Evolutionary conservation across 2,113 vertebrate species (phyloP).

Genomic region (Megaceryle maxima): DNA sequence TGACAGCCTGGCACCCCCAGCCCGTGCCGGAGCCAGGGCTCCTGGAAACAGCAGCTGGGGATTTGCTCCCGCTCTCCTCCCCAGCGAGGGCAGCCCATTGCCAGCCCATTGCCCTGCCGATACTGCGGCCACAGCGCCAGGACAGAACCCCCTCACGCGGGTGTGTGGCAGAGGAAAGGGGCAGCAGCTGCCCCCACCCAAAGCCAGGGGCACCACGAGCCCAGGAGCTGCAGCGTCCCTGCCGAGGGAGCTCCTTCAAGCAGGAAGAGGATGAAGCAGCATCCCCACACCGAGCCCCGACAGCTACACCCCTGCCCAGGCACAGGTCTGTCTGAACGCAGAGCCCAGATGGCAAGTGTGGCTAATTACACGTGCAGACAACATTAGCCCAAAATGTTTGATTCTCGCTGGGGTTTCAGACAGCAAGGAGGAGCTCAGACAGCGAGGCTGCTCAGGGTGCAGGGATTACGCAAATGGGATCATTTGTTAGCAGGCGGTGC

Average conservation of each 20-base stretch:
- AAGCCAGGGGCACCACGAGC: fast-evolving
- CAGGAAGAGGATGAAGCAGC: fast-evolving
- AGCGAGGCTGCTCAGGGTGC: not conserved
- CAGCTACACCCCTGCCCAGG: not conserved
- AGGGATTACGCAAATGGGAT: conserved; percentile 5
- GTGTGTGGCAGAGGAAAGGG: not conserved
- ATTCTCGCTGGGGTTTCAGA: conserved; percentile 3
- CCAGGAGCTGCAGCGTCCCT: fast-evolving
- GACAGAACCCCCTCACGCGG: not conserved
- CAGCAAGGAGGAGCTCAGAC: conserved; percentile 7
- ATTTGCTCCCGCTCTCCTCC: not conserved
- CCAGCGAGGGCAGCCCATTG: not conserved
- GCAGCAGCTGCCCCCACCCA: not conserved
- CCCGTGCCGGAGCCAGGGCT: not conserved
- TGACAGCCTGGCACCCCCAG: conserved; percentile 28
- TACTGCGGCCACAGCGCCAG: fast-evolving
- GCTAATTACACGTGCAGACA: conserved; percentile 28
- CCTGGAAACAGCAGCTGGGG: not conserved
- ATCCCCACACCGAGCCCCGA: not conserved
- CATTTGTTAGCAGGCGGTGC: not conserved
- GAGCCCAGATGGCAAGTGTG: conserved; percentile 67
- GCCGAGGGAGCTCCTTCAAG: fast-evolving
- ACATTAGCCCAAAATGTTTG: conserved; percentile 61
- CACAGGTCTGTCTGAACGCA: fast-evolving
- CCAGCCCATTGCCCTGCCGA: fast-evolving